Base-by-base conservation (phyloP, 2,113 vertebrate genomes). In the Aix galericulata region DNA sequence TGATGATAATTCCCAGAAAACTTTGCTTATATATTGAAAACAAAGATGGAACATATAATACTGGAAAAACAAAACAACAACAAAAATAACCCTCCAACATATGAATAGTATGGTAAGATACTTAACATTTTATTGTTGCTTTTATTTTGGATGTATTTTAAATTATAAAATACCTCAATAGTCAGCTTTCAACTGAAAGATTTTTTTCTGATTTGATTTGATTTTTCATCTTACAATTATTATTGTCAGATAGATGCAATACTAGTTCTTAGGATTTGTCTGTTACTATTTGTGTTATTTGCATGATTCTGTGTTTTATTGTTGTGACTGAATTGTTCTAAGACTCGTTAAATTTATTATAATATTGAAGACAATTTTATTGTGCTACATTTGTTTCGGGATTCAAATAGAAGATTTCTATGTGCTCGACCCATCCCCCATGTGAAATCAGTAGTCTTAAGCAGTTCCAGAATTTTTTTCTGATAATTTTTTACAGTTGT, bases 401-500 rank as follows among this genome's bases (percentile, higher is more conserved):
- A 73, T 87, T 92, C 81, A 91, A 95, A 88, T 82, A 85, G 42
- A 88, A 81, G 26, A 46, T 89, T 89, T 93, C 78, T 77, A n/a
- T 59, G 76, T 13, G 64, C 58, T 69, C 23, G 3, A 76, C 44
- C 71, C 71, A 69, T 25, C 77, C 62, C 76, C 63, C 55, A 87
- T 59, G 80, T 63, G 55, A 89, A 95, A 96, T 95, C 71, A 91
- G 69, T 91, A 91, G 67, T 92, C 73, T 83, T 92, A 93, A 94
- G 71, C 59, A 67, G 87, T 88, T 94, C 94, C 89, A 95, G 74
- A 64, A 50, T 5, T 29, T 68, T 96, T 91, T 93, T 8, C 74
- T 66, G 46, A 74, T 89, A 93, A 93, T 91, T 89, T 79, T 81
- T 95, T 92, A 66, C 93, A 96, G 92, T 95, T 59, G 50, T 29